phyloP scores from a whole-genome alignment of 2,797 vertebrate genomes.

The Moxostoma hubbsi region DNA sequence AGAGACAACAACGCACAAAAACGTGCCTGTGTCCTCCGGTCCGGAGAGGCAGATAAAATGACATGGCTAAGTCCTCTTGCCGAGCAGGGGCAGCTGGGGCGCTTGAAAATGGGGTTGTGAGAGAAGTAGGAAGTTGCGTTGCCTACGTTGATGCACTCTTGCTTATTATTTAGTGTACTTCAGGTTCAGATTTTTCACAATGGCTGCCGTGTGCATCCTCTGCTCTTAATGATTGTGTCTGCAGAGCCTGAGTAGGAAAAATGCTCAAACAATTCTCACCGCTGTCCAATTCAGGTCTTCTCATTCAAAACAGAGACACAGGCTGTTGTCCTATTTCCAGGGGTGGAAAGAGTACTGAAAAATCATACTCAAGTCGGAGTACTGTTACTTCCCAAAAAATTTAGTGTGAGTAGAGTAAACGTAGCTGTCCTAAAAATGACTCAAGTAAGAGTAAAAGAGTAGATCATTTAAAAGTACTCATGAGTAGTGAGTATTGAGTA shows the following conservation, averaged over 20 bases:
- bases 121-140: slow-evolving; percentile 71
- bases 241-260: slow-evolving; percentile 63
- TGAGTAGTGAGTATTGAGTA: too few species aligned
- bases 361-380: too few species aligned
- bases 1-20: slow-evolving; percentile 82
- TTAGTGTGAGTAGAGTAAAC: too few species aligned
- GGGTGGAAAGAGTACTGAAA: too few species aligned
- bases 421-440: too few species aligned
- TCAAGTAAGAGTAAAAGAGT: too few species aligned
- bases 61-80: slow-evolving; percentile 81
- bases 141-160: slow-evolving; percentile 58
- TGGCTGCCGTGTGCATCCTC: slow-evolving; percentile 79
- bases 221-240: slow-evolving; percentile 79
- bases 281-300: slow-evolving; percentile 53
- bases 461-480: too few species aligned
- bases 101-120: slow-evolving; percentile 79
- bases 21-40: slow-evolving; percentile 78
- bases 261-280: slow-evolving; percentile 68
- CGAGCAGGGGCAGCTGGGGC: slow-evolving; percentile 85
- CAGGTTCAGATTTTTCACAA: slow-evolving; percentile 85
- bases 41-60: slow-evolving; percentile 83
- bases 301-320: slow-evolving; percentile 59
- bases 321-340: too few species aligned
- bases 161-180: slow-evolving; percentile 74
- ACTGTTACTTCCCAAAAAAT: too few species aligned